Percentiles rank a stretch among this genome's conserved stretches.
Conservation (phyloP, 2,113 vertebrate species). For the Aptenodytes patagonicus region DNA sequence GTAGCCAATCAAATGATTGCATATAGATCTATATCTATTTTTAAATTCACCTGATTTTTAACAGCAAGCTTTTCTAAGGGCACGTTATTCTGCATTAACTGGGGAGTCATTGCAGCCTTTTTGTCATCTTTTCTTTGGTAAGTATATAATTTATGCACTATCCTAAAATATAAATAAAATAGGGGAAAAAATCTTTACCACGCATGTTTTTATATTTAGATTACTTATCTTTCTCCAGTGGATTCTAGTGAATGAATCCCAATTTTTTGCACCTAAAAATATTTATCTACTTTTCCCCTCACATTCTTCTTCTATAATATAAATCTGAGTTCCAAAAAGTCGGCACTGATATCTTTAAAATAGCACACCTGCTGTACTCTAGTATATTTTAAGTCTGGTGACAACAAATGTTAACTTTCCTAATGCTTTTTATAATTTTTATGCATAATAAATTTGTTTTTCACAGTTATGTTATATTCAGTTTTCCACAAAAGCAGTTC, state of each 20-base stretch:
- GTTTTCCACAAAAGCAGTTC: not conserved
- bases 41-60: not conserved
- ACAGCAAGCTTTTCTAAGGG: not conserved
- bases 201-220: not conserved
- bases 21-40: not conserved
- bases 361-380: not conserved
- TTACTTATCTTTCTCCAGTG: not conserved
- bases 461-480: not conserved
- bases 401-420: not conserved
- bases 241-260: not conserved
- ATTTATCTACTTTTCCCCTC: not conserved
- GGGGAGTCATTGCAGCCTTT: not conserved
- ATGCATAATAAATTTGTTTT: not conserved
- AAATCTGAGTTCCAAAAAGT: not conserved
- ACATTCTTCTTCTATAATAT: not conserved
- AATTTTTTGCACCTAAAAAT: not conserved
- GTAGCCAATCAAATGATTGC: not conserved
- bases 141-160: not conserved
- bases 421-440: not conserved
- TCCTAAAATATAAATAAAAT: not conserved
- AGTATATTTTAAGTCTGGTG: not conserved
- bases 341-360: not conserved
- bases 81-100: not conserved
- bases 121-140: not conserved
- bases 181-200: not conserved